Percentiles rank a stretch among this genome's conserved stretches.
Evolutionary conservation across 2,888 invertebrate genomes (phyloP).

Genomic region (Selenia dentaria): DNA sequence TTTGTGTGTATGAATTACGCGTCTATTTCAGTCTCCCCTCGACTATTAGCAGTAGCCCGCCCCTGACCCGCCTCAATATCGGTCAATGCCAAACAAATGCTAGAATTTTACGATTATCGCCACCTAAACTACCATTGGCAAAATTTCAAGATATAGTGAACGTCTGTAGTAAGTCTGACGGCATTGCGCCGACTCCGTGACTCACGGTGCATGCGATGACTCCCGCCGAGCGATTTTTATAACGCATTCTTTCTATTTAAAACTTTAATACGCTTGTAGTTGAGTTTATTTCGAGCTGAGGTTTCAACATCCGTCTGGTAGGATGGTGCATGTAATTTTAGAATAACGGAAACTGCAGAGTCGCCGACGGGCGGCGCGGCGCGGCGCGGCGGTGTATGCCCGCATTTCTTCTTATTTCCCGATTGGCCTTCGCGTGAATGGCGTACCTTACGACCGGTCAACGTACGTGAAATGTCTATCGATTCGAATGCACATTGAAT

Average conservation of each 20-base stretch:
- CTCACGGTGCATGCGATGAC: constrained; percentile 56
- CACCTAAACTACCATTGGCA: constrained; percentile 78
- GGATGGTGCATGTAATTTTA: constrained; percentile 57
- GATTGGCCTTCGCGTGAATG: constrained; percentile 76
- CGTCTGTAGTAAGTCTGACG: constrained; percentile 81
- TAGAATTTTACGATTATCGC: constrained; percentile 78
- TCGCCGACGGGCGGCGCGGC: constrained; percentile 39
- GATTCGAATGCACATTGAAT: neutral
- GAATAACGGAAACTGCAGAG: constrained; percentile 74
- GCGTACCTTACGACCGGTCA: constrained; percentile 45
- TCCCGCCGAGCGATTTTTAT: constrained; percentile 55
- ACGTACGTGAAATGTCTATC: constrained; percentile 1
- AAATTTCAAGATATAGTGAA: constrained; percentile 74
- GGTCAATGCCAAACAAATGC: constrained; percentile 72
- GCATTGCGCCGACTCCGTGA: constrained; percentile 54
- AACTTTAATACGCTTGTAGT: constrained; percentile 42
- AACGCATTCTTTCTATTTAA: constrained; percentile 39
- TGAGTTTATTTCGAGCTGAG: constrained; percentile 43
- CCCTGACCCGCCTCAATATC: constrained; percentile 74
- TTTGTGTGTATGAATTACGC: constrained; percentile 23
- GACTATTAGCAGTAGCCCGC: constrained; percentile 43
- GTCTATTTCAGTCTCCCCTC: constrained; percentile 34
- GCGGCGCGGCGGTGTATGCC: constrained; percentile 22
- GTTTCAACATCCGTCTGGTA: constrained; percentile 30
- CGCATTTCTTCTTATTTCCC: constrained; percentile 62